These are phyloP conservation scores for Phasia obesa DNA, from an alignment of 2,888 invertebrate genomes.

Conservation along the genomic window DNA sequence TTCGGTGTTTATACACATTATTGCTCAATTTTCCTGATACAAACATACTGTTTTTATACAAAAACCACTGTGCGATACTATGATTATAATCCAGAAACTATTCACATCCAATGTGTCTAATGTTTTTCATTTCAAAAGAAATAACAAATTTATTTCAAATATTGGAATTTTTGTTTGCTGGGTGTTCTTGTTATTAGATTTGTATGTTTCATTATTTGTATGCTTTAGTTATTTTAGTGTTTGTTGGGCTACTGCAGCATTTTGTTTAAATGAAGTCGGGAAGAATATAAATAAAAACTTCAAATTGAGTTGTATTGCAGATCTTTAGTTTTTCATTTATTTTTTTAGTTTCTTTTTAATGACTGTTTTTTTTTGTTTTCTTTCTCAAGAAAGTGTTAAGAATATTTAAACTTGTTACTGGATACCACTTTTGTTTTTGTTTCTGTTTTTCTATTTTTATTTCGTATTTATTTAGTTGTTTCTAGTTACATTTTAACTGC, in stretches of 20 bases:
- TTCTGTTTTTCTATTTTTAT: background rate
- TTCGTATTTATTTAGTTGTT: background rate
- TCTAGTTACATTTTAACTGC: background rate
- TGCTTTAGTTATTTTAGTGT: slow-evolving; percentile 15
- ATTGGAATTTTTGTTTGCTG: background rate
- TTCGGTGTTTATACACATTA: no score
- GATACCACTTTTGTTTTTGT: background rate
- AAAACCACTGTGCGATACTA: no score
- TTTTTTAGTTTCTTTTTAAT: slow-evolving; percentile 17
- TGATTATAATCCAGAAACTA: no score
- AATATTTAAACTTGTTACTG: slow-evolving; percentile 33
- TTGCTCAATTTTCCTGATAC: no score
- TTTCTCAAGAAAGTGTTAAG: slow-evolving; percentile 18
- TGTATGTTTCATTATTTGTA: slow-evolving; percentile 1
- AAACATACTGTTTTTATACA: no score
- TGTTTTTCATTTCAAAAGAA: no score
- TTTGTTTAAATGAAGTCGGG: slow-evolving; percentile 46
- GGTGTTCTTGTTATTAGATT: background rate
- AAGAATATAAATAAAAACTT: slow-evolving; percentile 33
- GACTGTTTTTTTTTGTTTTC: slow-evolving; percentile 2
- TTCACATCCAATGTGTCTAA: no score
- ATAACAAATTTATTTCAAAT: no score
- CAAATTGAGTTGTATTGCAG: slow-evolving; percentile 53
- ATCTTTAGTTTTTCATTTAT: slow-evolving; percentile 25
- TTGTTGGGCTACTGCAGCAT: slow-evolving; percentile 60